Evolutionary conservation across 2,888 invertebrate species (phyloP).

Genomic region (Linnaemya tessellans): DNA sequence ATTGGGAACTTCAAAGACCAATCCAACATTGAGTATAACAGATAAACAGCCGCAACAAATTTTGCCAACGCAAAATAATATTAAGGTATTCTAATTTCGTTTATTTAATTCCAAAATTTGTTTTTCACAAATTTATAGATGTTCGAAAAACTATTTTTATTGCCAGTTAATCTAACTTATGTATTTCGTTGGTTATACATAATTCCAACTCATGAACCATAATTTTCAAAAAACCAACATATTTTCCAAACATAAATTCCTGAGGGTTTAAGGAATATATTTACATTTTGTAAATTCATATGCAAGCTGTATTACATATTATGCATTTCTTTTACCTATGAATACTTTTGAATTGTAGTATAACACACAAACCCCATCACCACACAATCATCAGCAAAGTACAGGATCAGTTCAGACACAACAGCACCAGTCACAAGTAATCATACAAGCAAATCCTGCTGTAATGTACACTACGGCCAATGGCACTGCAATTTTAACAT

Average conservation of each 20-base stretch:
- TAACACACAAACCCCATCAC: slow-evolving; percentile 44
- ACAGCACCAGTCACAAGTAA: slow-evolving; percentile 84
- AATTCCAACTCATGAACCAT: no score
- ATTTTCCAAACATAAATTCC: no score
- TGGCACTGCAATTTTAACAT: slow-evolving; percentile 88
- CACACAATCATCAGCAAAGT: slow-evolving; percentile 39
- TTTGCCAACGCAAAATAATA: slow-evolving; percentile 36
- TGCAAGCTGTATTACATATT: no score
- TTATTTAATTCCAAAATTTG: neutral
- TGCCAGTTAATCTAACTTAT: no score
- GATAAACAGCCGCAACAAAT: slow-evolving; percentile 41
- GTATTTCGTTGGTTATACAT: no score
- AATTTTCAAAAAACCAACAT: no score
- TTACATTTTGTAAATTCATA: no score
- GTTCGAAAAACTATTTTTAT: no score
- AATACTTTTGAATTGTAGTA: slow-evolving; percentile 56
- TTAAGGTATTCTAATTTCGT: slow-evolving; percentile 21
- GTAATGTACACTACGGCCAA: slow-evolving; percentile 85
- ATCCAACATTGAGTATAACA: slow-evolving; percentile 9
- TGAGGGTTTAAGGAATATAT: no score
- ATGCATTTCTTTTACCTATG: no score
- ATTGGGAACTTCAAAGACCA: slow-evolving; percentile 60
- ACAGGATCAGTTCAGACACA: slow-evolving; percentile 49
- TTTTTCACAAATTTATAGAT: no score
- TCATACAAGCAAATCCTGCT: slow-evolving; percentile 87